These are phyloP conservation scores for Oxyteleia sp. DNA, from an alignment of 2,888 invertebrate species.

Conservation along the genomic window DNA sequence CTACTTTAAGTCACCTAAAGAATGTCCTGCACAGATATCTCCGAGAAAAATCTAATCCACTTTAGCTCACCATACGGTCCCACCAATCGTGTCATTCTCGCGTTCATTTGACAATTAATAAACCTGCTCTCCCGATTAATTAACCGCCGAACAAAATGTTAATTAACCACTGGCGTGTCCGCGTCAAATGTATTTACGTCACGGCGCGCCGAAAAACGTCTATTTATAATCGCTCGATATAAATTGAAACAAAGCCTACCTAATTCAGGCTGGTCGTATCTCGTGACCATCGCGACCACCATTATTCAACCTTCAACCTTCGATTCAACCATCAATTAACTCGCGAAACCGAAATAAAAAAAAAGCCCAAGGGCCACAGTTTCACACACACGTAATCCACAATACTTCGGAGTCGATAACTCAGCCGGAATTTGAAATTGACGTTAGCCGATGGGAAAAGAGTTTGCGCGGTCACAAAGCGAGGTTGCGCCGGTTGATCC, in stretches of 20 bases:
- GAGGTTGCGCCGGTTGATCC: neutral
- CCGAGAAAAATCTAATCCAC: slow-evolving; percentile 32
- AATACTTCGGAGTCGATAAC: neutral
- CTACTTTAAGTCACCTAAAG: too few species aligned
- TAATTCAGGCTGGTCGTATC: slow-evolving; percentile 82
- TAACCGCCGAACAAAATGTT: neutral
- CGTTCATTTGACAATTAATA: slow-evolving; percentile 27
- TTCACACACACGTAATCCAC: slow-evolving; percentile 29
- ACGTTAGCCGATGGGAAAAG: neutral
- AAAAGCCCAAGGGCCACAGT: neutral
- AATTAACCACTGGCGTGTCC: neutral
- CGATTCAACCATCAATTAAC: slow-evolving; percentile 22
- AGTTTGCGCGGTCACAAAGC: neutral
- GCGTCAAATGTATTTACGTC: neutral
- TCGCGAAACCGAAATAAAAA: neutral
- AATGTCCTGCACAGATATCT: too few species aligned
- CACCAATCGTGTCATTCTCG: neutral
- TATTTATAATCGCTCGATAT: slow-evolving; percentile 43
- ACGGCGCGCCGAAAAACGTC: neutral
- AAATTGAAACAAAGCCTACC: slow-evolving; percentile 76
- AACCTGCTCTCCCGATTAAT: slow-evolving; percentile 14
- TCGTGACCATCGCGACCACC: slow-evolving; percentile 84
- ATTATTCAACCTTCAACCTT: slow-evolving; percentile 73
- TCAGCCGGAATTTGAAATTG: neutral
- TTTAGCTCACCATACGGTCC: neutral